Percentiles rank a stretch among this genome's conserved stretches.
phyloP scores from a whole-genome alignment of 1,140 invertebrate genomes.

The Mercenaria mercenaria region DNA sequence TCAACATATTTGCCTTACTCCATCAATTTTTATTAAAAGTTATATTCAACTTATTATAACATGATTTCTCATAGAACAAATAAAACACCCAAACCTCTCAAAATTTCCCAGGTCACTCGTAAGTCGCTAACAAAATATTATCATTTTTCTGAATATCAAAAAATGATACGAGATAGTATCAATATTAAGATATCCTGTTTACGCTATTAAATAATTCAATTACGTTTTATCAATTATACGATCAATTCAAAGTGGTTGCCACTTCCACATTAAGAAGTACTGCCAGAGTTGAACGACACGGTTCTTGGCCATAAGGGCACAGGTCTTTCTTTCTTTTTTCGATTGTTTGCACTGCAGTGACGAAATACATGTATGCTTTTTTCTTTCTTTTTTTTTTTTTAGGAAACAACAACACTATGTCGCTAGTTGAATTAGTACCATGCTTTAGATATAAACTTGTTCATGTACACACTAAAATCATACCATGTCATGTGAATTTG shows the following conservation, averaged over 20 bases:
- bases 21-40: not conserved
- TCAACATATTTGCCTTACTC: not conserved
- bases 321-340: not conserved
- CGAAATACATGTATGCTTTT: no score
- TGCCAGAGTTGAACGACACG: not conserved
- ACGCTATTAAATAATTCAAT: not conserved
- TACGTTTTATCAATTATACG: not conserved
- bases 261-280: not conserved
- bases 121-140: not conserved
- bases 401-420: no score
- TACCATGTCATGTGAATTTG: no score
- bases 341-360: no score
- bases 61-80: slow-evolving; percentile 18
- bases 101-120: not conserved
- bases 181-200: slow-evolving; percentile 13
- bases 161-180: not conserved
- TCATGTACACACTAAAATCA: no score
- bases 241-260: not conserved
- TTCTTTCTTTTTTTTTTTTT: no score
- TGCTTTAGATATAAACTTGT: no score
- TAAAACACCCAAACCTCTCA: not conserved
- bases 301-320: not conserved
- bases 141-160: not conserved
- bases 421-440: no score
- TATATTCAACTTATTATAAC: not conserved